Conservation (phyloP, 2,888 invertebrate genomes). For the Dendrolimus houi region DNA sequence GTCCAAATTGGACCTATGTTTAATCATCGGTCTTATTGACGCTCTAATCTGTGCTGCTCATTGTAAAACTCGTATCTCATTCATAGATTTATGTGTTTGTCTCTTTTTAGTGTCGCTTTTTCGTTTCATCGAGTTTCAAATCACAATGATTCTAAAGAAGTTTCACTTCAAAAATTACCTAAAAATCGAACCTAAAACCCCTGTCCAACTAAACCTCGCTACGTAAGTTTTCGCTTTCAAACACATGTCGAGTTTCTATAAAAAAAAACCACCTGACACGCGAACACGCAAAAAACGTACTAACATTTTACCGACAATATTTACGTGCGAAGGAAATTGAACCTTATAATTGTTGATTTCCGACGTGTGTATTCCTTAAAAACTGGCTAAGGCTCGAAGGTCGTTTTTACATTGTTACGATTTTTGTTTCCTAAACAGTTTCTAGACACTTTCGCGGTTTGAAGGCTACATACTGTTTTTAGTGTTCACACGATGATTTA, state of each 20-base stretch:
- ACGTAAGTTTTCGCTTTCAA: neutral
- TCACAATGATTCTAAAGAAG: too few species aligned
- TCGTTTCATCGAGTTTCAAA: too few species aligned
- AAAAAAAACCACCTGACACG: neutral
- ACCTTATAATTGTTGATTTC: conserved; percentile 32
- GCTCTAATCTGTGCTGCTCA: too few species aligned
- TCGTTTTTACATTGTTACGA: conserved; percentile 25
- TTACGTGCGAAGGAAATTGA: conserved; percentile 32
- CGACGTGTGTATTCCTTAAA: conserved; percentile 39
- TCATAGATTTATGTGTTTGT: too few species aligned
- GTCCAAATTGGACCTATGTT: too few species aligned
- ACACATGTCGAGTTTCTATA: neutral
- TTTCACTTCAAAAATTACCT: too few species aligned
- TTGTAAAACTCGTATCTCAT: too few species aligned
- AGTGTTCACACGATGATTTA: neutral
- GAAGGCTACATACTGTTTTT: conserved; percentile 14
- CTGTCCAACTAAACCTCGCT: too few species aligned
- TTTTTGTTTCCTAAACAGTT: conserved; percentile 22
- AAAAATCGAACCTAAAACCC: too few species aligned
- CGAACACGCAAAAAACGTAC: conserved; percentile 26
- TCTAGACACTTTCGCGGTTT: conserved; percentile 22
- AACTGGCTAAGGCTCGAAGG: conserved; percentile 17
- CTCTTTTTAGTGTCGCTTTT: too few species aligned
- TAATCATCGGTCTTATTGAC: too few species aligned
- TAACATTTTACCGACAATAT: conserved; percentile 36